A percentile compares a stretch with the other conserved stretches of the same genome.
Conservation (phyloP, 2,797 vertebrate species). For the Uromys caudimaculatus region DNA sequence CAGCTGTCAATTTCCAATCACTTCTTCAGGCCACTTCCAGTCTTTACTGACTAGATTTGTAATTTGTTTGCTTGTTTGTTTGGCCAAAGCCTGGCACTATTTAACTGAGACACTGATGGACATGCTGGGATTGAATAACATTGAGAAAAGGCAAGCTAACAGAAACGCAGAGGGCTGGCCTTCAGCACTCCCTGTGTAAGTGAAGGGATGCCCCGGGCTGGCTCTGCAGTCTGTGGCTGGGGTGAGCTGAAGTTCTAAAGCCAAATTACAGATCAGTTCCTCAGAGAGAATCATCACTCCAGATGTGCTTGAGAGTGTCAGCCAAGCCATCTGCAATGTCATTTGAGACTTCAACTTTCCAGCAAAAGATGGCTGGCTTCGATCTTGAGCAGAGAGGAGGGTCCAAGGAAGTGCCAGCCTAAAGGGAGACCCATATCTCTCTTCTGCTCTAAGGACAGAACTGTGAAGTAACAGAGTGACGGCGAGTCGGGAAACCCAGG, state of each 20-base stretch:
- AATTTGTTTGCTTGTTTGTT: background rate
- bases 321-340: constrained; percentile 80
- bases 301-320: constrained; percentile 72
- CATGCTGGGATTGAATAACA: background rate
- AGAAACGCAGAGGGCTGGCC: background rate
- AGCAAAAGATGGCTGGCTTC: constrained; percentile 74
- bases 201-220: constrained; percentile 41
- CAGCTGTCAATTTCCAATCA: background rate
- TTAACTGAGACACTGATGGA: background rate
- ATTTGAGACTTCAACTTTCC: constrained; percentile 79
- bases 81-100: background rate
- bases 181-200: background rate
- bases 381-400: constrained; percentile 81
- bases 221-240: constrained; percentile 66
- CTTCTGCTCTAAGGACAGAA: background rate
- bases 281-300: constrained; percentile 81
- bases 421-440: constrained; percentile 65
- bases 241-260: constrained; percentile 72
- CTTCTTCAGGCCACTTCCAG: background rate
- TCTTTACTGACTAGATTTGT: background rate
- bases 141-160: constrained; percentile 25
- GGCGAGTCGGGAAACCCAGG: background rate
- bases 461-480: rapidly evolving
- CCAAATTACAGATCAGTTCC: constrained; percentile 77
- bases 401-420: constrained; percentile 63